Evolutionary conservation across 2,797 vertebrate genomes (phyloP), one percentile per base, ranked within the genome.

Genomic region (Eospalax fontanierii): DNA sequence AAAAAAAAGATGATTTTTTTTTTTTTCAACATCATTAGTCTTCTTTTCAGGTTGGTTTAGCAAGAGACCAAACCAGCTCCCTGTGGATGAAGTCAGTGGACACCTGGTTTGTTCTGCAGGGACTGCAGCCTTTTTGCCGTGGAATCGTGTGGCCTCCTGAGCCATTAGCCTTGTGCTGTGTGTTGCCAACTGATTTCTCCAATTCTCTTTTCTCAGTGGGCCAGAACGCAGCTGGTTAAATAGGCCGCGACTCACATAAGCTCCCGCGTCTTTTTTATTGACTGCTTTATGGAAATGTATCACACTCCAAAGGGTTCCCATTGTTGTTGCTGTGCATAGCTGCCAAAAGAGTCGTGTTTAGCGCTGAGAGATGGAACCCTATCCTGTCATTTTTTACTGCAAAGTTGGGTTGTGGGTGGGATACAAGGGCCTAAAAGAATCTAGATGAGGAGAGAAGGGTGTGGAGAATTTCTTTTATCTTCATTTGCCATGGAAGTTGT

Each of bases 181-280:
- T 73, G 35, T 96, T 93, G 63, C 93, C 95, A 82, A 82, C 91
- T 75, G 87, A 97, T 93, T 87, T 93, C 93, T 94, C 81, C 91
- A 91, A 92, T 95, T 96, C 94, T 97, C 93, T 95, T 95, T 96
- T 94, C 96, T 96, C 94, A 54, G 80, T 86, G 92, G 80, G 92
- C 87, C 86, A 92, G 93, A 97, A 97, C 89, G 0, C 95, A 94
- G 94, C 96, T 96, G 80, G 80, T 89, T 97, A 97, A 97, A 98
- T 97, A 97, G 95, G 92, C 96, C 87, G 4, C 97, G 97, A 96
- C 97, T 96, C 94, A 85, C 90, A 89, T 93, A 93, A 83, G 95
- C 94, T 88, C 96, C 92, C 2, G 21, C 70, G 94, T 97, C 95
- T 97, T 95, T 95, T 96, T 96, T 96, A 96, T 94, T 95, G 96